These are phyloP conservation scores for Palythoa caribaeorum DNA, from an alignment of 92 coral and sea anemone species.

Conservation along the genomic window DNA sequence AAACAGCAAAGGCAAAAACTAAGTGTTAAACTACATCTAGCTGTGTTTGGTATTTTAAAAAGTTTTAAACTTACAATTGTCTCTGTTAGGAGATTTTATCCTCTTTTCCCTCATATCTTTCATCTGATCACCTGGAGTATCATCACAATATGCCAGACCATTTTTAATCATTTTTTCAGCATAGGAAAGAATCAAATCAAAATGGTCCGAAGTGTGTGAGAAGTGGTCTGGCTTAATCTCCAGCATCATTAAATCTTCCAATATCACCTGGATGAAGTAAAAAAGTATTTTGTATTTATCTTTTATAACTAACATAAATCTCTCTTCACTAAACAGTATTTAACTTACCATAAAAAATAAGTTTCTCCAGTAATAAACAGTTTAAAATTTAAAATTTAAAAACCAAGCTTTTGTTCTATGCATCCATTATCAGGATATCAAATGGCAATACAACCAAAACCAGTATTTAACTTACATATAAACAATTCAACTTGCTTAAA, in stretches of 20 bases:
- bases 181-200: slow-evolving; percentile 78
- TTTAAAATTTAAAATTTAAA: no score
- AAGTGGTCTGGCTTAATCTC: slow-evolving; percentile 82
- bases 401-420: no score
- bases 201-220: slow-evolving; percentile 97
- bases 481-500: no score
- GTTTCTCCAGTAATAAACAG: no score
- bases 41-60: not conserved
- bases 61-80: slow-evolving; percentile 80
- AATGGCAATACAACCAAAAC: no score
- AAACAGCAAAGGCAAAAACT: no score
- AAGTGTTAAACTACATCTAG: not conserved
- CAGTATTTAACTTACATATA: no score
- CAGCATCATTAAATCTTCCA: slow-evolving; percentile 92
- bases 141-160: slow-evolving; percentile 90
- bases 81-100: slow-evolving; percentile 81
- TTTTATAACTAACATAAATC: no score
- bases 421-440: no score
- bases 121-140: slow-evolving; percentile 95
- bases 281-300: not conserved
- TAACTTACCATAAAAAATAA: no score
- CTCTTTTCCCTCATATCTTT: slow-evolving; percentile 93
- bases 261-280: slow-evolving; percentile 72
- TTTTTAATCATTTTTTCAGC: slow-evolving; percentile 90
- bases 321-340: no score